phyloP scores from a whole-genome alignment of 64 coral and sea anemone genomes.

The Stylophora pistillata region DNA sequence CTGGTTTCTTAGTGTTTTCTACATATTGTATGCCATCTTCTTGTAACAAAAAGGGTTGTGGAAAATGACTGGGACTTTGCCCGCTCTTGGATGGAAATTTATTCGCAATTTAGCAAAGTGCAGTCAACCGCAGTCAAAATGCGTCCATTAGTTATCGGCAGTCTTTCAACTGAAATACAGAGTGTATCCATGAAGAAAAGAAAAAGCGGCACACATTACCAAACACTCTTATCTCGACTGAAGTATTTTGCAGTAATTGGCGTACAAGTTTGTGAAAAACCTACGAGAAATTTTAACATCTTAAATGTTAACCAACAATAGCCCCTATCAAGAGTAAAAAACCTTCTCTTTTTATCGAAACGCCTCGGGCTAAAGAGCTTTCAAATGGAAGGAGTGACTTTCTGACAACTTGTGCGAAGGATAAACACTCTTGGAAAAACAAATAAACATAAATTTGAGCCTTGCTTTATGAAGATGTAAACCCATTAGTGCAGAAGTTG shows the following conservation, averaged over 20 bases:
- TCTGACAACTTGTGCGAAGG: background rate
- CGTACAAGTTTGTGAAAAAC: background rate
- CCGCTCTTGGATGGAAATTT: background rate
- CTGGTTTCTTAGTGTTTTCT: background rate
- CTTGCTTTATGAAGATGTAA: background rate
- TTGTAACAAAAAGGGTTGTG: background rate
- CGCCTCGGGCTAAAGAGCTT: conserved; percentile 11
- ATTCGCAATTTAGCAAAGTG: background rate
- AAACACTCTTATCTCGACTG: background rate
- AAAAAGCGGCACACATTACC: background rate
- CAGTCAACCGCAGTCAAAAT: background rate
- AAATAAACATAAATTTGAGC: conserved; percentile 30
- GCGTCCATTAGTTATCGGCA: background rate
- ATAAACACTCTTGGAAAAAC: conserved; percentile 27
- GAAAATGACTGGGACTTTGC: background rate
- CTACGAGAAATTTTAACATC: background rate
- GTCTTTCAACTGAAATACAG: background rate
- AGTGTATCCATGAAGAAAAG: background rate
- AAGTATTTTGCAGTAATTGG: background rate
- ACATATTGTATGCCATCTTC: background rate
- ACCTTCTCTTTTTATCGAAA: background rate
- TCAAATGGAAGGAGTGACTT: background rate
- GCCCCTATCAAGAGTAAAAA: background rate
- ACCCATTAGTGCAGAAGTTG: background rate
- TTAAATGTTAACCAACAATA: conserved; percentile 8